Percentiles rank a stretch among this genome's conserved stretches.
phyloP scores from a whole-genome alignment of 2,888 invertebrate genomes.

The Sinhomidia bicolor region DNA sequence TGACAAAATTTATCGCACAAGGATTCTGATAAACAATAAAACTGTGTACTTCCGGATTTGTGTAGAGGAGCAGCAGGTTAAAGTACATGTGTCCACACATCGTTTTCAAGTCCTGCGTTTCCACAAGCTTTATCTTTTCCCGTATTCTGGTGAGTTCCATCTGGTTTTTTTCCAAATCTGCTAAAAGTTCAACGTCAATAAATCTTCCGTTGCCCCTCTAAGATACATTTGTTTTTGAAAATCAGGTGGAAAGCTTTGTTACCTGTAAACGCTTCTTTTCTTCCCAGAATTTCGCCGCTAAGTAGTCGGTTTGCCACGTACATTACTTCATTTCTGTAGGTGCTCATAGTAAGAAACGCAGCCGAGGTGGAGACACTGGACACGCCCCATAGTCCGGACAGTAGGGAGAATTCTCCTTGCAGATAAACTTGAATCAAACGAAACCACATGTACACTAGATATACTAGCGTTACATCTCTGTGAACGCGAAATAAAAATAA shows the following conservation, averaged over 20 bases:
- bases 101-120: background rate
- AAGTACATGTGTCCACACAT: background rate
- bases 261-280: no score
- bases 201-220: background rate
- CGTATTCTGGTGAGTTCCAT: no score
- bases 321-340: background rate
- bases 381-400: background rate
- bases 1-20: conserved; percentile 43
- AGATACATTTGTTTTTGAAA: background rate
- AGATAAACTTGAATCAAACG: background rate
- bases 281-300: background rate
- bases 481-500: no score
- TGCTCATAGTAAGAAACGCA: background rate
- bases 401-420: background rate
- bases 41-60: conserved; percentile 30
- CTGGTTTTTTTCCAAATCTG: no score
- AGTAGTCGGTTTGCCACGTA: conserved; percentile 12
- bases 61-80: background rate
- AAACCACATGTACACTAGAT: no score
- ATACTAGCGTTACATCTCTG: no score
- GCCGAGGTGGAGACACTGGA: background rate
- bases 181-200: no score
- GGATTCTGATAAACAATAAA: background rate
- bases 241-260: no score
- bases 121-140: background rate